A percentile compares a stretch with the other conserved stretches of the same genome.
phyloP scores from a whole-genome alignment of 2,797 vertebrate genomes.

The Falco cherrug region DNA sequence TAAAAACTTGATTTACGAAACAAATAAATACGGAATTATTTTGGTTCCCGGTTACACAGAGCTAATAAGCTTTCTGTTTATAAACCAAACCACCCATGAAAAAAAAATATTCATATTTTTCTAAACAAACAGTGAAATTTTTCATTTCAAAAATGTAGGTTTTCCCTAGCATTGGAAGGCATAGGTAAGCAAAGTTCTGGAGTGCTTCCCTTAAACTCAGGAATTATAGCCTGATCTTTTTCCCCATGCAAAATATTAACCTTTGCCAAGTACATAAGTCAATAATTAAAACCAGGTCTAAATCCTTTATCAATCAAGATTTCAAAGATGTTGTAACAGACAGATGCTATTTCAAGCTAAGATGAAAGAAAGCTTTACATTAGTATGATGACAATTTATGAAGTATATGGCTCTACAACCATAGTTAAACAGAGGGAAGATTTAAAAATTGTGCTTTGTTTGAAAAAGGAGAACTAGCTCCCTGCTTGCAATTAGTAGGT shows the following conservation, averaged over 20 bases:
- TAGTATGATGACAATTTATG: conserved; percentile 53
- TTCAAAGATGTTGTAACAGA: conserved; percentile 66
- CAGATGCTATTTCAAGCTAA: conserved; percentile 61
- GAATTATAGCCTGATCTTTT: conserved; percentile 51
- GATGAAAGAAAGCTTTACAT: conserved; percentile 67
- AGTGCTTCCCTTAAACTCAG: neutral
- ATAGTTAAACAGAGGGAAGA: neutral
- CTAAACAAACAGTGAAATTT: neutral
- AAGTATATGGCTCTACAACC: neutral
- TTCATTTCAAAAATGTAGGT: neutral
- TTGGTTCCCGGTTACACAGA: neutral
- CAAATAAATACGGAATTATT: neutral
- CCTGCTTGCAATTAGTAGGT: conserved; percentile 66
- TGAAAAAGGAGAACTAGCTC: conserved; percentile 41
- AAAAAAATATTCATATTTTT: neutral
- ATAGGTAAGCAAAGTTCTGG: conserved; percentile 19
- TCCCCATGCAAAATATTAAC: conserved; percentile 59
- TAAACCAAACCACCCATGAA: neutral
- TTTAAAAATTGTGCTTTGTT: conserved; percentile 38
- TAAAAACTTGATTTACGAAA: neutral
- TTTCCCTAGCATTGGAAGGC: neutral
- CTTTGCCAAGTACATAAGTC: conserved; percentile 64
- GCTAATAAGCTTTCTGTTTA: neutral
- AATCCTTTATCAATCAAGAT: conserved; percentile 66
- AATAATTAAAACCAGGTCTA: conserved; percentile 70